Evolutionary conservation across 2,113 vertebrate genomes (phyloP).

Genomic region (Sander lucioperca): DNA sequence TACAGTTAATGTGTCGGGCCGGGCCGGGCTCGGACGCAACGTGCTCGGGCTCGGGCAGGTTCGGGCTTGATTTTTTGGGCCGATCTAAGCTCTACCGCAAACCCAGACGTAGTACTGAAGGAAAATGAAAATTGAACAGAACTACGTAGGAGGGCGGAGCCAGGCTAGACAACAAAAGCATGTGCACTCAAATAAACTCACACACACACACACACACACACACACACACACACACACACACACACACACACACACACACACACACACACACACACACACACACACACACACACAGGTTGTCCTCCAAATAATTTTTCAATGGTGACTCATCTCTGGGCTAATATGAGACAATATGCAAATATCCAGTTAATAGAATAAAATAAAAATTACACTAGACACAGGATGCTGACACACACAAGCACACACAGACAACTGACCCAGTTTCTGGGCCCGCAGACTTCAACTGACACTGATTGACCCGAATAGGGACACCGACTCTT

Average conservation of each 20-base stretch:
- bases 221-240: not conserved
- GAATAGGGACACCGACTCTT: constrained; percentile 53
- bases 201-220: not conserved
- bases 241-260: not conserved
- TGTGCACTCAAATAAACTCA: not conserved
- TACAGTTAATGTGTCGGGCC: no score
- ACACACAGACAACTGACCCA: constrained; percentile 57
- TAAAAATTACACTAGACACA: constrained; percentile 41
- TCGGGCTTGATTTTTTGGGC: no score
- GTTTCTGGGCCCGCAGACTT: constrained; percentile 64
- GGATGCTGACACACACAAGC: constrained; percentile 26
- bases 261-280: not conserved
- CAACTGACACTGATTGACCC: constrained; percentile 62
- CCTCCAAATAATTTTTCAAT: not conserved
- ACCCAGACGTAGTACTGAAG: no score
- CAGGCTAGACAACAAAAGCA: not conserved
- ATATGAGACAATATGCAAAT: not conserved
- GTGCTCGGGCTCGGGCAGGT: no score
- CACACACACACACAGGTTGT: not conserved
- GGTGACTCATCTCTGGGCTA: constrained; percentile 4
- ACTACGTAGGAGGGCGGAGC: no score
- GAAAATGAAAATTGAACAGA: no score
- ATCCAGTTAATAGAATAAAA: constrained; percentile 19
- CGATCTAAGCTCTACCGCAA: no score
- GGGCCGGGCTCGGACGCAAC: no score